phyloP scores from a whole-genome alignment of 1,140 invertebrate species.

The Hermetia illucens region DNA sequence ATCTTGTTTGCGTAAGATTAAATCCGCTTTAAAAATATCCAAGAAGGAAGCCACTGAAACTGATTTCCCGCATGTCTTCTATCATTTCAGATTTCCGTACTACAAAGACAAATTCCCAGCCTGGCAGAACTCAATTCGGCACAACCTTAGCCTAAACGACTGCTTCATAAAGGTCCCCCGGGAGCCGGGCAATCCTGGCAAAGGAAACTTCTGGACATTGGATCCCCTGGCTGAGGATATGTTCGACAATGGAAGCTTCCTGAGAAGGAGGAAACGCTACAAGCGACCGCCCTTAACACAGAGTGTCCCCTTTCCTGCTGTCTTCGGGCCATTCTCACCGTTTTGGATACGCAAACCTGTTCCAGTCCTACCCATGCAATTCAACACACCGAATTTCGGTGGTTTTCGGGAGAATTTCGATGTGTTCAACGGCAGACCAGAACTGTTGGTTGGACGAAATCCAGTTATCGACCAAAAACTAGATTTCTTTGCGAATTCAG shows the following conservation, averaged over 20 bases:
- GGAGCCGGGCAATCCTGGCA: conserved; percentile 95
- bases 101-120: conserved; percentile 91
- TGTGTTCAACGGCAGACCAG: conserved; percentile 20
- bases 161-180: conserved; percentile 98
- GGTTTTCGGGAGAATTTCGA: conserved; percentile 22
- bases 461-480: conserved; percentile 24
- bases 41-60: no score
- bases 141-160: conserved; percentile 95
- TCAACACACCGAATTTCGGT: conserved; percentile 26
- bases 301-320: conserved; percentile 29
- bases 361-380: conserved; percentile 32
- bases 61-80: no score
- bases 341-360: conserved; percentile 37
- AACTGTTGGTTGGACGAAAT: conserved; percentile 18
- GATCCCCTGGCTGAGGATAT: conserved; percentile 96
- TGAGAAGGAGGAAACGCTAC: conserved; percentile 87
- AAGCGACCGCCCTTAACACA: conserved; percentile 56
- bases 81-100: conserved; percentile 61
- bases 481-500: conserved; percentile 25
- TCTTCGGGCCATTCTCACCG: conserved; percentile 28
- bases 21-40: no score
- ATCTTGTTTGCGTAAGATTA: no score
- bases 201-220: conserved; percentile 98
- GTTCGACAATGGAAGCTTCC: conserved; percentile 98
- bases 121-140: conserved; percentile 94